Base-by-base conservation (phyloP, 2,797 vertebrate species). In the Clarias pachynema region DNA sequence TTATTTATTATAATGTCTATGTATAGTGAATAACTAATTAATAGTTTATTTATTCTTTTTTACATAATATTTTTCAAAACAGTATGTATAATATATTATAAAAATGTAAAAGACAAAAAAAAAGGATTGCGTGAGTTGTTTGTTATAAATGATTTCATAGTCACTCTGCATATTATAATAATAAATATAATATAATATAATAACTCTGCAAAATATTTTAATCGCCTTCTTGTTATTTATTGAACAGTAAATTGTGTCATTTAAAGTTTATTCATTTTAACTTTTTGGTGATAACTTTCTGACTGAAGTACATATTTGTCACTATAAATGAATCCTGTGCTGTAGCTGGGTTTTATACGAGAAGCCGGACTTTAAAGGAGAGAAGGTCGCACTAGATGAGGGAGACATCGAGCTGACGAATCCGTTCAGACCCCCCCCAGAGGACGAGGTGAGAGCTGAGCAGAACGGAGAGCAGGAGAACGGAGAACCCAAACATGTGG, bases 331-430 rank as follows among this genome's bases (percentile, higher is more conserved):
- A 31, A 5, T 56, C 12, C 7, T 66, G 20, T 9, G 26, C 12
- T 80, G 4, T 83, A 99, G 98, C 57, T 99, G 98, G 98, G 93
- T 98, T 86, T 92, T 98, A 56, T 99, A 98, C 0, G 97, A 99
- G 93, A 96, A 97, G 87, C 97, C 97, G 0, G 91, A 95, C 86
- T 99, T 96, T 60, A 96, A 93, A n/a, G 98, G 98, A 79, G 96
- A 92, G 91, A 98, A 97, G 91, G 86, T 97, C 0, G 96, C 96
- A 63, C 90, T 99, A 88, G 96, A 97, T 0, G 97, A 99, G 90
- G 97, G 97, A 0, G 97, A 98, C 34, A 89, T 94, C 0, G 97
- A 99, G 91, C 93, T 99, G 84, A 89, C 93, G 5, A 91, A 84
- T 87, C 95, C 95, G 0, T 95, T 91, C 95, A 88, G 87, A 34